phyloP scores from a whole-genome alignment of 1,140 invertebrate genomes.

The Meloidogyne floridensis region DNA sequence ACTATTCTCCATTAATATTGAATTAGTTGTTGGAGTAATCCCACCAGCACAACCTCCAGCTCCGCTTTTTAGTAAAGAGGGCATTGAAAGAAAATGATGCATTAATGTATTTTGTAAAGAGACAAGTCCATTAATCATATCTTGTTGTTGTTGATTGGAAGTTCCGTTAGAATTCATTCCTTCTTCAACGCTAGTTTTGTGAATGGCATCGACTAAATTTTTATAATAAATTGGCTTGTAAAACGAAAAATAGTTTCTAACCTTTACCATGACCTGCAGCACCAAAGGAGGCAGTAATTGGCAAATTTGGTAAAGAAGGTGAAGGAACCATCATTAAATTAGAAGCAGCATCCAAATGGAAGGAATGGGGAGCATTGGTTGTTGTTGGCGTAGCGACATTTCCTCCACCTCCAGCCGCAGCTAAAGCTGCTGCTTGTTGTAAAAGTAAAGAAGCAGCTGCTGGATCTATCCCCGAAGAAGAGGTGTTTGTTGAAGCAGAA shows the following conservation, averaged over 20 bases:
- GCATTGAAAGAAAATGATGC: constrained; percentile 57
- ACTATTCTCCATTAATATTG: background rate
- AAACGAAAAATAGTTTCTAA: background rate
- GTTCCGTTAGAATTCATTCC: constrained; percentile 17
- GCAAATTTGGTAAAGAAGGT: constrained; percentile 58
- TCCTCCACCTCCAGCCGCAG: constrained; percentile 19
- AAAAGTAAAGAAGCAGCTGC: constrained; percentile 20
- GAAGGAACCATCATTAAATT: constrained; percentile 58
- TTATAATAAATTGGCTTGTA: background rate
- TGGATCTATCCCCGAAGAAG: background rate
- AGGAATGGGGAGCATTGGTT: constrained; percentile 35
- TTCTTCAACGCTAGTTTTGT: constrained; percentile 2
- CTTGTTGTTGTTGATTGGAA: constrained; percentile 42
- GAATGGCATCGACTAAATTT: constrained; percentile 14
- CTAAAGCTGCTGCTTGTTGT: constrained; percentile 27
- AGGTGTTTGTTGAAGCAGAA: constrained; percentile 11
- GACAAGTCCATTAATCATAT: constrained; percentile 50
- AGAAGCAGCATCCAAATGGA: background rate
- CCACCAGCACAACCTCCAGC: constrained; percentile 43
- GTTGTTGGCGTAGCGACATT: constrained; percentile 2
- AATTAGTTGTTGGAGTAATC: constrained; percentile 30
- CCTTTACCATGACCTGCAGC: background rate
- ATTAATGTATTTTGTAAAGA: constrained; percentile 47
- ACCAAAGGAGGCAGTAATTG: background rate
- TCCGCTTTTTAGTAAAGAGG: constrained; percentile 51